Percentiles rank a stretch among this genome's conserved stretches.
phyloP scores from a whole-genome alignment of 2,113 vertebrate species.

The Lepus americanus region DNA sequence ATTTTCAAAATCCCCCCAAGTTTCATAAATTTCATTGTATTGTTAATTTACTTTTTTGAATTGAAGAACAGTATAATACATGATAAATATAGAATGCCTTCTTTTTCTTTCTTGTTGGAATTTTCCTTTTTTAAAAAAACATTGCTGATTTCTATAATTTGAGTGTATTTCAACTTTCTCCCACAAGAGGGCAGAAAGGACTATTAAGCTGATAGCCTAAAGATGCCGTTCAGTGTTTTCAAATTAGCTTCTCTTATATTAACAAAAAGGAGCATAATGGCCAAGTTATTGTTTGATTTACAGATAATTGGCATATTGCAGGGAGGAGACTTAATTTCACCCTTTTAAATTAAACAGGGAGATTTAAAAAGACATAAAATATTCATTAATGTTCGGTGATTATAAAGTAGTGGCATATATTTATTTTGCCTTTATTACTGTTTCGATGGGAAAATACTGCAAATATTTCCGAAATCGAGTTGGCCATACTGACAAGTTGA shows the following conservation, averaged over 20 bases:
- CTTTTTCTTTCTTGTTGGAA: constrained; percentile 63
- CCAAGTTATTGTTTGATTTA: constrained; percentile 97
- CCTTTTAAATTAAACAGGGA: constrained; percentile 97
- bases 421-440: constrained; percentile 93
- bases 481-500: constrained; percentile 94
- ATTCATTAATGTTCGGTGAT: constrained; percentile 95
- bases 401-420: constrained; percentile 93
- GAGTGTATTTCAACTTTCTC: constrained; percentile 81
- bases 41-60: constrained; percentile 48
- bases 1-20: constrained; percentile 48
- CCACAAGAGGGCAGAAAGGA: constrained; percentile 92
- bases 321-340: constrained; percentile 94
- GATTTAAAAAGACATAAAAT: constrained; percentile 97
- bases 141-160: constrained; percentile 79
- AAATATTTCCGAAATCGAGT: constrained; percentile 93
- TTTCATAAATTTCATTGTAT: constrained; percentile 49
- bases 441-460: constrained; percentile 94
- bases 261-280: constrained; percentile 94
- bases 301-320: constrained; percentile 94
- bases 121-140: constrained; percentile 54
- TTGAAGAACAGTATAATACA: constrained; percentile 39
- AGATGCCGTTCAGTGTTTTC: constrained; percentile 88
- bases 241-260: constrained; percentile 93
- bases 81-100: neutral
- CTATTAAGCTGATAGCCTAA: constrained; percentile 88